Evolutionary conservation across 2,113 vertebrate species (phyloP).

Genomic region (Rhinolophus sinicus): DNA sequence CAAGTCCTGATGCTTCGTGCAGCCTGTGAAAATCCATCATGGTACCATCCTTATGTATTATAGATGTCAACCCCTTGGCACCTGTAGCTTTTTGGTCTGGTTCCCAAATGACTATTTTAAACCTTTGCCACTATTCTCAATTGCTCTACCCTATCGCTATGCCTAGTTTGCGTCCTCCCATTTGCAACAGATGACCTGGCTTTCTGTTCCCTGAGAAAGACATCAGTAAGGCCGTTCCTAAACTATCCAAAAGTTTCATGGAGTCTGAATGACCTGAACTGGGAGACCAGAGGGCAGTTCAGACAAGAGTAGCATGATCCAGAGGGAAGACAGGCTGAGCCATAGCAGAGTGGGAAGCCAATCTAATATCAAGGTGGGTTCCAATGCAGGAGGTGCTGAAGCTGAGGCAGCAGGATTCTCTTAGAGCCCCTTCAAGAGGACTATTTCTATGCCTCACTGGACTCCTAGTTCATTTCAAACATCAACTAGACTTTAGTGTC

Average conservation of each 20-base stretch:
- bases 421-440: background rate
- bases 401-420: background rate
- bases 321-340: background rate
- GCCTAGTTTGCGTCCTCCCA: background rate
- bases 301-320: background rate
- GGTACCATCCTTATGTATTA: background rate
- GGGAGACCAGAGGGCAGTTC: background rate
- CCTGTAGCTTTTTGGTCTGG: background rate
- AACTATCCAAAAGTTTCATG: background rate
- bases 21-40: background rate
- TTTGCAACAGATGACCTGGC: background rate
- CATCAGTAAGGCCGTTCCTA: background rate
- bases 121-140: background rate
- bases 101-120: background rate
- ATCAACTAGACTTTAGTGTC: background rate
- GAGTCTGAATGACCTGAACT: background rate
- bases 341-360: background rate
- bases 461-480: constrained; percentile 30
- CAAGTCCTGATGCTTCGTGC: background rate
- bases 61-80: background rate
- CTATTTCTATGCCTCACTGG: background rate
- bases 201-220: background rate
- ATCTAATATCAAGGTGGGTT: background rate
- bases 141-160: background rate
- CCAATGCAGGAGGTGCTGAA: background rate